These are phyloP conservation scores for Diabrotica virgifera DNA, from an alignment of 1,140 invertebrate species.

Conservation along the genomic window DNA sequence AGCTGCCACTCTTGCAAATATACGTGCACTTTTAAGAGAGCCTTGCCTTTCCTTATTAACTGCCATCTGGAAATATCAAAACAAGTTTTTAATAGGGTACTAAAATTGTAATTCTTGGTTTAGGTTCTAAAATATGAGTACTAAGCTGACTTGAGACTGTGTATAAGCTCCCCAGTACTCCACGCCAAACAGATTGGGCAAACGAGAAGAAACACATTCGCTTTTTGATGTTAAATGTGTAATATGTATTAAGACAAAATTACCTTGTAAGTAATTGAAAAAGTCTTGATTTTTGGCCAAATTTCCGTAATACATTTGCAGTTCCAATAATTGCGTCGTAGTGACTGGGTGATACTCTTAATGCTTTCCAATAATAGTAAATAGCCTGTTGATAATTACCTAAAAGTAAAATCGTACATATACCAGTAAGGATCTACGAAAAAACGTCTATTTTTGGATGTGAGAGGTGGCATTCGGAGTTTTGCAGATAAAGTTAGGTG, in stretches of 20 bases:
- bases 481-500: too few relatives aligned
- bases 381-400: constrained; percentile 52
- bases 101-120: not conserved
- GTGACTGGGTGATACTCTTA: constrained; percentile 53
- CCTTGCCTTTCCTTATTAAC: constrained; percentile 34
- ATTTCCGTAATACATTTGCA: constrained; percentile 56
- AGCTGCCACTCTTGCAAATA: constrained; percentile 46
- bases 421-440: too few relatives aligned
- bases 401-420: constrained; percentile 36
- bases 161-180: not conserved
- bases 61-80: constrained; percentile 39
- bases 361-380: constrained; percentile 59
- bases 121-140: not conserved
- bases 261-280: constrained; percentile 65
- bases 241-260: not conserved
- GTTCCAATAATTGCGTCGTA: constrained; percentile 56
- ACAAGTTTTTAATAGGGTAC: constrained; percentile 7
- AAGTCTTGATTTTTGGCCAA: constrained; percentile 61
- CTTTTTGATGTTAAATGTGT: constrained; percentile 17
- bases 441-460: too few relatives aligned
- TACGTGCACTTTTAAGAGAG: constrained; percentile 36
- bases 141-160: not conserved
- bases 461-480: too few relatives aligned
- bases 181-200: too few relatives aligned
- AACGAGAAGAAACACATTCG: not conserved